phyloP scores from a whole-genome alignment of 2,113 vertebrate genomes.

The Sciurus niger region DNA sequence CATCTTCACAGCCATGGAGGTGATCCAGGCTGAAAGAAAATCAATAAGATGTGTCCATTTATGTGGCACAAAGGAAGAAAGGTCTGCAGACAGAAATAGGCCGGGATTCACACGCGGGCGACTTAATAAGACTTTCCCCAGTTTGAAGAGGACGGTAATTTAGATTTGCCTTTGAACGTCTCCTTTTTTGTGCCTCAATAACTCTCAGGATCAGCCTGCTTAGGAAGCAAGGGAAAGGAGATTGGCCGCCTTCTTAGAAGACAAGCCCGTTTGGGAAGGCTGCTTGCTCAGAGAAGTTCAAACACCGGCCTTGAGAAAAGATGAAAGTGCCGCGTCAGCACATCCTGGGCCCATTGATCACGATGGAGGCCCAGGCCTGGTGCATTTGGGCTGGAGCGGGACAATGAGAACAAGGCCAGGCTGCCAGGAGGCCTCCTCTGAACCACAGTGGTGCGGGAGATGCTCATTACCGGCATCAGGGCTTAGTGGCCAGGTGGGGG shows the following conservation, averaged over 20 bases:
- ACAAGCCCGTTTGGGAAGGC: constrained; percentile 91
- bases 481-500: constrained; percentile 52
- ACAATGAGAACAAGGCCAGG: constrained; percentile 85
- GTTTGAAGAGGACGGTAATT: constrained; percentile 91
- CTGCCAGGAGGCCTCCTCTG: constrained; percentile 81
- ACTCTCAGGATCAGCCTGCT: constrained; percentile 91
- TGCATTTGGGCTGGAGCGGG: constrained; percentile 87
- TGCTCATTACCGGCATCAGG: constrained; percentile 75
- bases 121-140: constrained; percentile 93
- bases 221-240: constrained; percentile 91
- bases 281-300: constrained; percentile 88
- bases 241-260: constrained; percentile 92
- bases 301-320: constrained; percentile 91
- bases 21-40: constrained; percentile 98
- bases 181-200: constrained; percentile 90
- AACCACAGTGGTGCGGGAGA: constrained; percentile 47
- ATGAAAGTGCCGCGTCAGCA: constrained; percentile 88
- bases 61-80: constrained; percentile 94
- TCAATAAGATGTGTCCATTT: constrained; percentile 98
- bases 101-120: constrained; percentile 91
- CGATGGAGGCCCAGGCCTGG: constrained; percentile 89
- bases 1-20: constrained; percentile 96
- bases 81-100: constrained; percentile 92
- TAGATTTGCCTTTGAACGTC: constrained; percentile 91
- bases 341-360: constrained; percentile 89